phyloP scores from a whole-genome alignment of 2,113 vertebrate genomes.

The Phasianus colchicus region DNA sequence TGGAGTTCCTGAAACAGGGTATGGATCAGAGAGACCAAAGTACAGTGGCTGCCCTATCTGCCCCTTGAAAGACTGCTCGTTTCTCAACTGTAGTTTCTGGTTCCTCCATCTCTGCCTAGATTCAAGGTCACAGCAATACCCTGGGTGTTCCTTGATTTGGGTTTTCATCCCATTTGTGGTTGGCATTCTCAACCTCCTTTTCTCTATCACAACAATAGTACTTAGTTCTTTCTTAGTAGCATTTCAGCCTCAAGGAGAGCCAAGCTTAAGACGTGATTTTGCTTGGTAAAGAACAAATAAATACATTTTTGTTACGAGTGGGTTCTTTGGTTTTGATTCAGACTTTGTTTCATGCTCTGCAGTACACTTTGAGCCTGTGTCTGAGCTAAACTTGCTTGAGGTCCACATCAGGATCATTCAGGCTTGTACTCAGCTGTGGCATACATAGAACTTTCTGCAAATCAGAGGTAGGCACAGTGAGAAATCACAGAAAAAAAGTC shows the following conservation, averaged over 20 bases:
- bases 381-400: neutral
- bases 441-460: neutral
- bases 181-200: neutral
- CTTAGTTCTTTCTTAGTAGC: neutral
- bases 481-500: neutral
- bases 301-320: neutral
- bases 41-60: rapidly evolving
- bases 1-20: neutral
- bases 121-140: neutral
- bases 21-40: too few relatives aligned
- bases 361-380: neutral
- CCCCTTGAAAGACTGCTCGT: neutral
- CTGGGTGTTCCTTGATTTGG: neutral
- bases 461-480: neutral
- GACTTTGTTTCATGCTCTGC: neutral
- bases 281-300: neutral
- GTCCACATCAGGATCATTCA: neutral
- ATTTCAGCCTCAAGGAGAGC: neutral
- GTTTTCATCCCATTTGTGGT: neutral
- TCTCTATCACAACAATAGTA: neutral
- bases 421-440: neutral
- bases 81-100: neutral
- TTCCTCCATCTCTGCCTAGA: neutral
- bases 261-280: slow-evolving; percentile 2
- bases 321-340: neutral